Conservation (phyloP, 2,888 invertebrate species). For the Nysson spinosus region DNA sequence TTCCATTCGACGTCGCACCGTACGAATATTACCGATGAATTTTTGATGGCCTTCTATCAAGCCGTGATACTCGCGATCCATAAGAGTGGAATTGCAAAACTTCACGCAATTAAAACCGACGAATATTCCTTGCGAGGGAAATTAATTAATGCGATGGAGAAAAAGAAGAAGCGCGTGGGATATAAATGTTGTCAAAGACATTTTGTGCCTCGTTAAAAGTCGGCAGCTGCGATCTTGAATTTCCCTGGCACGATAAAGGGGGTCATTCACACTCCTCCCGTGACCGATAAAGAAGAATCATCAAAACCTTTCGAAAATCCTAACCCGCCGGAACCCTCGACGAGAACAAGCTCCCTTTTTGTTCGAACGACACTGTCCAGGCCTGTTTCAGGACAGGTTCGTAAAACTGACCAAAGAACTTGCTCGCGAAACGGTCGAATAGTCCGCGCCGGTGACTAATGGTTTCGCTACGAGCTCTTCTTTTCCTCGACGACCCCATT, state of each 20-base stretch:
- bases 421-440: conserved; percentile 25
- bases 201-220: no score
- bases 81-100: no score
- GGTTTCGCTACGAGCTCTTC: conserved; percentile 53
- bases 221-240: no score
- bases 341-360: conserved; percentile 27
- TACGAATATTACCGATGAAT: no score
- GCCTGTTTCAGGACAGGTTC: conserved; percentile 19
- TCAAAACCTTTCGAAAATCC: not conserved
- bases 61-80: no score
- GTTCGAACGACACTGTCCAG: conserved; percentile 5
- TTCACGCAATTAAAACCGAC: no score
- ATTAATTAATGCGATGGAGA: no score
- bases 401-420: conserved; percentile 9
- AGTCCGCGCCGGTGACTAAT: conserved; percentile 53
- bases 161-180: no score
- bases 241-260: no score
- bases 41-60: no score
- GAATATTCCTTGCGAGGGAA: no score
- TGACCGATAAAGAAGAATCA: conserved; percentile 7
- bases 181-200: no score
- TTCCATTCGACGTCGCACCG: conserved; percentile 27
- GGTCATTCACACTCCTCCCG: conserved; percentile 3
- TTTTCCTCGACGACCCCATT: conserved; percentile 57
- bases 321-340: not conserved